Base-by-base conservation (phyloP, 2,888 invertebrate species). In the Eretmocerus hayati region DNA sequence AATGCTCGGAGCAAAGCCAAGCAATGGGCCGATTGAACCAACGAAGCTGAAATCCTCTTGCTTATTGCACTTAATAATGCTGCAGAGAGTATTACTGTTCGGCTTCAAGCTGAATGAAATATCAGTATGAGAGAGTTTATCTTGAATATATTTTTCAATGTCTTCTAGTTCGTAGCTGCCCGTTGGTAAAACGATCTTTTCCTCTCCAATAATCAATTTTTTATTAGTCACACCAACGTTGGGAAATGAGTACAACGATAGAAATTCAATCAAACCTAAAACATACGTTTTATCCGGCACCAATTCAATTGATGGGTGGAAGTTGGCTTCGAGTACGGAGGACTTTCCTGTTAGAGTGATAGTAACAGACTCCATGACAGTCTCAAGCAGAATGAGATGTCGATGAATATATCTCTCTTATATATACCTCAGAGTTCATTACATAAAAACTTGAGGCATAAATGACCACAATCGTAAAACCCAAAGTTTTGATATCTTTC, bases 301-400 rank as follows among this genome's bases (percentile, higher is more conserved):
- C 9, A 20, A 9, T 20, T 37, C 37, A 5, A 37, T 37, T 5
- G 37, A 9, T 37, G 20, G 20, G 50, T 57, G 63, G 44, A 56
- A 59, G 42, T 57, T 41, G 11, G 54, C 53, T 38, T 55, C 54
- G 19, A 65, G 52, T 21, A 54, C 46, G 26, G 56, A 60, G 5
- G 54, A 49, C 11, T 47, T 56, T 37, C 63, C 61, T 30, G 50
- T 60, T 32, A 65, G 37, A 8, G 60, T 63, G 22, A 63, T 40
- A n/a, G 63, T 65, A 18, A 59, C 45, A 19, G 63, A 61, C 38
- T 52, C 38, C 22, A 22, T 32, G 21, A 11, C 16, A 1, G 33
- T 15, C 3, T 20, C 2, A 1, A 13, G 15, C 11, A 26, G 32
- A 22, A 32, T 2, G 4, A 2, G 4, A 6, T 21, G 11, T 8